These are phyloP conservation scores for Entomobrya proxima DNA, from an alignment of 2,888 invertebrate genomes.

Conservation along the genomic window DNA sequence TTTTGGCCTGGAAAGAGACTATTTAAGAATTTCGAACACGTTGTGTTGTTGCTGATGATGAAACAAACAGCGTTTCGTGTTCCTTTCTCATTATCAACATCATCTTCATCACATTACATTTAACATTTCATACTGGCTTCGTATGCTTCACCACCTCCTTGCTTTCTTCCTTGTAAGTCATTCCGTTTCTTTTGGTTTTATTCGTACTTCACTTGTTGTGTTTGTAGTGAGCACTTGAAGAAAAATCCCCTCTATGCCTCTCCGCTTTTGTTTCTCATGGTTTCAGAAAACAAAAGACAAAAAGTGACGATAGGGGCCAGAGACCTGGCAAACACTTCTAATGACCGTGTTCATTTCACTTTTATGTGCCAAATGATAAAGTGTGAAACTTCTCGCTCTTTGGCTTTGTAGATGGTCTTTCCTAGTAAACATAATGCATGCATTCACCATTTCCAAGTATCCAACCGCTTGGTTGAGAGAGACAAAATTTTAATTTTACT, in stretches of 20 bases:
- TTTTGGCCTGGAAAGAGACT: neutral
- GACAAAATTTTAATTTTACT: too few relatives aligned
- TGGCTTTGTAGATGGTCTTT: neutral
- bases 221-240: constrained; percentile 13
- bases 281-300: neutral
- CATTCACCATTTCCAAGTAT: too few relatives aligned
- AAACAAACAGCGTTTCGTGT: neutral
- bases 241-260: neutral
- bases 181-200: neutral
- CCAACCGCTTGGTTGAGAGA: too few relatives aligned
- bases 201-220: neutral
- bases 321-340: constrained; percentile 21
- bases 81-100: neutral
- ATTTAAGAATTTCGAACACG: constrained; percentile 39
- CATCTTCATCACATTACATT: constrained; percentile 25
- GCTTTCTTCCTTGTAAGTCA: constrained; percentile 36
- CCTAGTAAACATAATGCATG: too few relatives aligned
- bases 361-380: neutral
- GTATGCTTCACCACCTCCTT: neutral
- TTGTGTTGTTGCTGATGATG: neutral
- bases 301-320: neutral
- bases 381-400: constrained; percentile 52
- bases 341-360: constrained; percentile 12
- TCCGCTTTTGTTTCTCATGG: constrained; percentile 8
- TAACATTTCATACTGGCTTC: constrained; percentile 23